These are phyloP conservation scores for Liparis tanakae DNA, from an alignment of 2,797 vertebrate species.

Conservation along the genomic window DNA sequence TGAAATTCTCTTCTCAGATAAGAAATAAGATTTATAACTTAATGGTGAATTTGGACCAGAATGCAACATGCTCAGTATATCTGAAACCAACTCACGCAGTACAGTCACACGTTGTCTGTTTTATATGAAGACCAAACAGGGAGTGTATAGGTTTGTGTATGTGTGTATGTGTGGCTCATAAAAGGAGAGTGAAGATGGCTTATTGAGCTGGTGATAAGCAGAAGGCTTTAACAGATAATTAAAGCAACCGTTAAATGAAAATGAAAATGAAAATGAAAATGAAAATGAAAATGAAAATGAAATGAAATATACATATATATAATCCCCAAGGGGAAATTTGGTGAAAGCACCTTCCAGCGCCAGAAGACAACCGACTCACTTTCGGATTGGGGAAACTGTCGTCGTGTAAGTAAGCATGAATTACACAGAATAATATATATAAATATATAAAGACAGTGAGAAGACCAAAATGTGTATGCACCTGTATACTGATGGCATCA, in stretches of 20 bases:
- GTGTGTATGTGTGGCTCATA: slow-evolving; percentile 58
- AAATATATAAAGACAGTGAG: not conserved
- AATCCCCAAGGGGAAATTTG: too few relatives aligned
- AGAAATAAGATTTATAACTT: not conserved
- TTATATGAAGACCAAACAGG: slow-evolving; percentile 3
- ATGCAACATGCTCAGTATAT: not conserved
- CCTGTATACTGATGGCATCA: not conserved
- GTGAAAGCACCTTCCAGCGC: slow-evolving; percentile 21
- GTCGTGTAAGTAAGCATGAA: slow-evolving; percentile 2
- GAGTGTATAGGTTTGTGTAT: slow-evolving; percentile 7
- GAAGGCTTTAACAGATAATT: slow-evolving; percentile 44
- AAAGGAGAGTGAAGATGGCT: slow-evolving; percentile 56
- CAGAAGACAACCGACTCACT: not conserved
- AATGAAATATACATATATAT: too few relatives aligned
- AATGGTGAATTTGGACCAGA: not conserved
- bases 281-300: too few relatives aligned
- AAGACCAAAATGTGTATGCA: not conserved
- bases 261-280: too few relatives aligned
- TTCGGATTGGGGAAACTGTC: not conserved
- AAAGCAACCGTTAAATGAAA: slow-evolving; percentile 7
- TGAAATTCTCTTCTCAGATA: not conserved
- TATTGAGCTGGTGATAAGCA: slow-evolving; percentile 65
- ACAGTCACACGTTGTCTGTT: not conserved
- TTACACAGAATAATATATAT: not conserved
- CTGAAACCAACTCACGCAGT: not conserved